Conservation (phyloP, 2,797 vertebrate genomes). For the Neoniphon sammara region DNA sequence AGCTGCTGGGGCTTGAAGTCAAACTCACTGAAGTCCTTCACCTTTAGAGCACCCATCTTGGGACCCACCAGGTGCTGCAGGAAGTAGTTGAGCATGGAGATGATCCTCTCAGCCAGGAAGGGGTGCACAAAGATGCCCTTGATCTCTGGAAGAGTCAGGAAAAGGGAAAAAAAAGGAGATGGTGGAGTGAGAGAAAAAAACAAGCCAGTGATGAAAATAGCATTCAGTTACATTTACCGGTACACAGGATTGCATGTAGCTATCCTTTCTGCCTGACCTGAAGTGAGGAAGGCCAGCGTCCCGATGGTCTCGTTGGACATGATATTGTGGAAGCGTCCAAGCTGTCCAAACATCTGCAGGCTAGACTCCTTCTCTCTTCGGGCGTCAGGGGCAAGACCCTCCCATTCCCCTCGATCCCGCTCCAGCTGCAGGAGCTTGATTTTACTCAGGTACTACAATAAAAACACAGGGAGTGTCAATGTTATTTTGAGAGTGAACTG, state of each 20-base stretch:
- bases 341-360: conserved; percentile 97
- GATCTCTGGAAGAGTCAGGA: conserved; percentile 86
- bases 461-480: conserved; percentile 21
- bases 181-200: background rate
- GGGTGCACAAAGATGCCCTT: conserved; percentile 95
- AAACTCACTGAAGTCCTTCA: conserved; percentile 99
- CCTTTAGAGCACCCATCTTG: conserved; percentile 98
- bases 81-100: conserved; percentile 99
- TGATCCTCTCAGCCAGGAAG: conserved; percentile 96
- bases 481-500: background rate
- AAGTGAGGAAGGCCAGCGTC: conserved; percentile 96
- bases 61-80: conserved; percentile 97
- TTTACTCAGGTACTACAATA: conserved; percentile 94
- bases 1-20: conserved; percentile 99
- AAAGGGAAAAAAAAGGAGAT: background rate
- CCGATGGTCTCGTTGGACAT: conserved; percentile 99
- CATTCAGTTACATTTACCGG: background rate
- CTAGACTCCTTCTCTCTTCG: conserved; percentile 95
- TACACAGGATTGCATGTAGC: background rate
- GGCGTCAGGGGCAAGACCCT: conserved; percentile 88
- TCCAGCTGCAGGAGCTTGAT: conserved; percentile 98
- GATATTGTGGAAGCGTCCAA: conserved; percentile 98
- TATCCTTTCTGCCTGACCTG: conserved; percentile 82
- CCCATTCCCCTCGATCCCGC: conserved; percentile 95
- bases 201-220: background rate